Evolutionary conservation across 2,888 invertebrate species (phyloP), one percentile per base, ranked within the genome.

Genomic region (Agrotis clavis): DNA sequence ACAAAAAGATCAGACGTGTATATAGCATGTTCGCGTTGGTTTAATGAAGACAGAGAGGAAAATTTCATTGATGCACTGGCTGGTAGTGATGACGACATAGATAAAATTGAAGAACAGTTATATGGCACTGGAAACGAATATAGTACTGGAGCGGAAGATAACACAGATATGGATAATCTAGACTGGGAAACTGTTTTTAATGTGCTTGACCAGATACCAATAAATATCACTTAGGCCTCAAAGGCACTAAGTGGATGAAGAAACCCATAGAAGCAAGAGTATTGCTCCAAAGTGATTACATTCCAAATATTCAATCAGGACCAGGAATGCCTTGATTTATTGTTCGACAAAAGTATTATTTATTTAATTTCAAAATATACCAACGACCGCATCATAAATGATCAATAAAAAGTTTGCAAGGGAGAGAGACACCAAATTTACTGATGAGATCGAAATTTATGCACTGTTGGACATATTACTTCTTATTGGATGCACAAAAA

Each of bases 231-330:
- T 56, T 74, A 13, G 81, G 73, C 5, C 77, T 73, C 2, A 77
- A 79, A 59, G 81, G 79, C 4, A 74, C 78, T 7, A 81, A 82
- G 56, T 81, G 74, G 71, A 74, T 78, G 72, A 81, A 75, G 25
- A 25, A 57, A 25, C 77, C 74, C 2, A 66, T 76, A 30, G 77
- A 80, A 51, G 56, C 62, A 13, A 76, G 72, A 68, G 6, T 68
- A 11, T 13, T 71, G 1, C 30, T 76, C 6, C 67, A 79, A 66
- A 80, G 66, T 16, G 62, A 79, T 50, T 68, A 67, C 21, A n/a
- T 56, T 9, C 66, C 67, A n/a, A 71, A 68, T 0, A 56, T 80
- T 47, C 13, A 21, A 71, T 21, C 79, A 57, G 69, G 75, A 6
- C 71, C 71, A 18, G 63, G 64, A 68, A 13, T 81, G 79, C n/a